Evolutionary conservation across 2,797 vertebrate species (phyloP), one percentile per base, ranked within the genome.

Genomic region (Liasis olivaceus): DNA sequence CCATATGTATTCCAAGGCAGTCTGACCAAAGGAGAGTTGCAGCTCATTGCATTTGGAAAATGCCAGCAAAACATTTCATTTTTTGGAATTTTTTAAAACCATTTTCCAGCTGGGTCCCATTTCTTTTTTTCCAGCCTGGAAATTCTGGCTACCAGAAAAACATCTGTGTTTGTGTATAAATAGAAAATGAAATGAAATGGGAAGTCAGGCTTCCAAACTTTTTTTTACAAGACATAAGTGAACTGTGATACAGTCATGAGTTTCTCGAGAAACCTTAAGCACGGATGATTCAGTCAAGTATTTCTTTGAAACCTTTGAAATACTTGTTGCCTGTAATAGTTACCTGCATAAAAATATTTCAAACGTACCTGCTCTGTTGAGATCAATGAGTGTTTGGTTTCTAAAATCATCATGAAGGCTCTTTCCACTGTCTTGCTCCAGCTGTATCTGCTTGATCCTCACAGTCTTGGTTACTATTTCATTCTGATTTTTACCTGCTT

Each of bases 401-500:
- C 96, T 98, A 94, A 96, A 89, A 91, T 98, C 98, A 60, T 99
- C 99, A 0, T 99, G 99, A 72, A 99, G 98, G 96, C 99, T 99
- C 96, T 99, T 99, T 95, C 99, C 99, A 24, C 99, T 99, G 98
- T 99, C 99, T 97, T 99, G 99, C 96, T 99, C 99, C 97, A 99
- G 96, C 96, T 99, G 99, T 95, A 99, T 98, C 98, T 99, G 99
- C 96, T 98, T 99, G 95, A 99, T 98, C 91, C 96, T 97, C 89
- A 98, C 98, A 0, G 95, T 98, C 97, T 97, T 99, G 91, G 96
- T 98, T 92, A 98, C 92, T 95, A 98, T 95, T 94, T 98, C 97
- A 95, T 93, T 98, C 94, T 92, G 97, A 94, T 96, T 98, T 85
- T 94, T 97, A 89, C 98, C 98, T 90, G 93, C 93, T 47, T 97